Evolutionary conservation across 1,140 invertebrate species (phyloP), one percentile per base, ranked within the genome.

Genomic region (Drosophila chauvacae): DNA sequence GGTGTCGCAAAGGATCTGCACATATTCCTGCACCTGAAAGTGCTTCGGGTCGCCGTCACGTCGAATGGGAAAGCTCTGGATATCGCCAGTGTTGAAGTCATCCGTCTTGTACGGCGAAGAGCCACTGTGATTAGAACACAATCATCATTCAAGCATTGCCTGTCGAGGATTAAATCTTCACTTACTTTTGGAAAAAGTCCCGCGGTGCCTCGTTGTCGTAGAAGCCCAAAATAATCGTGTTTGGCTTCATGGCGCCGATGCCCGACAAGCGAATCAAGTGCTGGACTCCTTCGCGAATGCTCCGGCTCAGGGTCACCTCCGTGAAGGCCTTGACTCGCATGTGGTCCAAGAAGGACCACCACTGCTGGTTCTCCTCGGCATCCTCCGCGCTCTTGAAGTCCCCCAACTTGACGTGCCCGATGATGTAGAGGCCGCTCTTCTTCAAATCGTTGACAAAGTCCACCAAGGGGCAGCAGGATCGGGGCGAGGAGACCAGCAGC

Each of bases 371-470:
- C 81, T 97, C 96, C 11, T 96, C 95, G 1, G 96, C 95, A 93
- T 98, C 97, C 0, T 94, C 93, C 45, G 83, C 93, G 71, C 94
- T 94, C 18, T 93, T 91, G 41, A 94, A 94, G 80, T 95, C 94
- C 2, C 95, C 95, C 42, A 95, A 94, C 90, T 97, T 96, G 0
- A 99, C 97, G 91, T 99, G 97, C 0, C 98, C 98, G 73, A 99
- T 94, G 13, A 99, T 97, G 81, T 98, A 99, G 0, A 99, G 93
- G 16, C 99, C 99, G 77, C 98, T 97, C 93, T 99, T 99, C 92
- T 99, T 99, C 80, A 99, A 94, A 92, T 99, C 98, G 92, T 99
- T 99, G 3, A 99, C 97, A 94, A 99, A 99, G 93, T 98, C 96
- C 45, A 99, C 98, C 7, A 99, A 93, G 1, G 98, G 96, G 85